phyloP scores from a whole-genome alignment of 2,888 invertebrate species.

The Dryomyza anilis region DNA sequence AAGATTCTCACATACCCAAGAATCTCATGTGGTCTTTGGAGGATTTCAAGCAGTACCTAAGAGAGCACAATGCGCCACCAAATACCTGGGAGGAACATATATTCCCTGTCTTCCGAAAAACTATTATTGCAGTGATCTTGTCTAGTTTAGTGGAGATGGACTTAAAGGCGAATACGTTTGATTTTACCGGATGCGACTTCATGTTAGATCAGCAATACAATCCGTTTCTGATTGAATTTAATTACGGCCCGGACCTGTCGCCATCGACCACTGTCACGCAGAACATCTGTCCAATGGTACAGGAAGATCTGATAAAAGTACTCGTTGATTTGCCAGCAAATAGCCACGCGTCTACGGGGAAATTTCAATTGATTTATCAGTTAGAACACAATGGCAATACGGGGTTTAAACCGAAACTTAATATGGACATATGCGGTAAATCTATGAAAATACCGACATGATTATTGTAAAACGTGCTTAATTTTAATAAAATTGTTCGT shows the following conservation, averaged over 20 bases:
- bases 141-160: slow-evolving; percentile 77
- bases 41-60: slow-evolving; percentile 71
- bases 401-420: no score
- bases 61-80: slow-evolving; percentile 59
- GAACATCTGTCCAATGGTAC: slow-evolving; percentile 77
- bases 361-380: slow-evolving; percentile 66
- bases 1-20: slow-evolving; percentile 70
- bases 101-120: slow-evolving; percentile 84
- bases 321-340: slow-evolving; percentile 55
- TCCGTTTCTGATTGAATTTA: slow-evolving; percentile 92
- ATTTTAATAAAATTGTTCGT: no score
- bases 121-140: slow-evolving; percentile 78
- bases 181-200: slow-evolving; percentile 92
- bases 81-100: slow-evolving; percentile 74
- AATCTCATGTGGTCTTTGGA: slow-evolving; percentile 86
- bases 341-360: slow-evolving; percentile 64
- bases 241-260: slow-evolving; percentile 84
- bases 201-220: slow-evolving; percentile 82
- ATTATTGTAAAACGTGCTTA: no score
- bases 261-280: slow-evolving; percentile 84
- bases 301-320: slow-evolving; percentile 89
- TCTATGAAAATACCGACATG: no score
- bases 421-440: no score
- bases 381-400: slow-evolving; percentile 44
- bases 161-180: slow-evolving; percentile 77